Percentiles rank a stretch among this genome's conserved stretches.
Conservation (phyloP, 2,797 vertebrate species). For the Mareca penelope region DNA sequence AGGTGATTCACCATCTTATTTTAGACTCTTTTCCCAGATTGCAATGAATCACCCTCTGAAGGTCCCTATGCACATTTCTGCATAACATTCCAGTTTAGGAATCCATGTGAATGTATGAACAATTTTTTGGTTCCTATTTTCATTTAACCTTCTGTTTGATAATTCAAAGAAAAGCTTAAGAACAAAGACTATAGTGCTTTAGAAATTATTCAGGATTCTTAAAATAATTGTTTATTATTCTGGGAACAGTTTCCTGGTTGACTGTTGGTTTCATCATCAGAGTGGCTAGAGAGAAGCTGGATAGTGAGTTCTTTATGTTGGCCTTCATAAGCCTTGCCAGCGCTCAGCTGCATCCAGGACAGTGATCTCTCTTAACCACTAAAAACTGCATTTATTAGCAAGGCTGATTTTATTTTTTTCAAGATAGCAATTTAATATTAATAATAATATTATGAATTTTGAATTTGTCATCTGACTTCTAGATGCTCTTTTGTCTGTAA, state of each 20-base stretch:
- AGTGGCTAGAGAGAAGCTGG: background rate
- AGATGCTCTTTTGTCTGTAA: background rate
- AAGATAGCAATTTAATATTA: background rate
- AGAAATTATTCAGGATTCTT: background rate
- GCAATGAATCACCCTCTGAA: background rate
- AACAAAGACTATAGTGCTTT: background rate
- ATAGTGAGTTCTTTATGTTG: background rate
- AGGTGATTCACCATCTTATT: background rate
- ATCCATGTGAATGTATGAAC: background rate
- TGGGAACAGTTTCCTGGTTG: background rate
- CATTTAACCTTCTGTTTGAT: background rate
- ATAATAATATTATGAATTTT: background rate
- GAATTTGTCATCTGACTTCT: background rate
- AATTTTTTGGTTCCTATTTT: background rate
- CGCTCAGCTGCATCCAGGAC: background rate
- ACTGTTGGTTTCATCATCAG: background rate
- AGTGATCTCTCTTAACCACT: background rate
- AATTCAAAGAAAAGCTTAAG: background rate
- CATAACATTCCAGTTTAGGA: background rate
- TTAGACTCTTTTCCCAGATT: background rate
- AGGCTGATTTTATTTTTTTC: background rate
- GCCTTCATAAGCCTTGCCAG: background rate
- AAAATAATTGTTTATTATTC: background rate
- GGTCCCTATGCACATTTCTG: background rate
- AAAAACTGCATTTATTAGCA: background rate